phyloP scores from a whole-genome alignment of 2,888 invertebrate species.

The Drosophila multiciliata region DNA sequence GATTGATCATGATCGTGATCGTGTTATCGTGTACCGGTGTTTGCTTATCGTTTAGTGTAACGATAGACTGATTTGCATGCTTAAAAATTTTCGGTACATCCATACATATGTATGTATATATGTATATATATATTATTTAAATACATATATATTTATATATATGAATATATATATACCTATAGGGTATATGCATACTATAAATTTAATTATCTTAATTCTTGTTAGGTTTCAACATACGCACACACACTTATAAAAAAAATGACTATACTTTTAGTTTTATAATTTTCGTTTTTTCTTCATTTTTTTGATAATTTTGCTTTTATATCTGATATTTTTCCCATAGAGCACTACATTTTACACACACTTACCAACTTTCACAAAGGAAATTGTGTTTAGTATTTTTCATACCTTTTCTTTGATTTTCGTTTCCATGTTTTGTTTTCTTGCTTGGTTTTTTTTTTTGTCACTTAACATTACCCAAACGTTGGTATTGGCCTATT shows the following conservation, averaged over 20 bases:
- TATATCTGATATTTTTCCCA: slow-evolving; percentile 35
- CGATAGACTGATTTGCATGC: slow-evolving; percentile 24
- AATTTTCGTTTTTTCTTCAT: neutral
- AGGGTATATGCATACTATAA: slow-evolving; percentile 8
- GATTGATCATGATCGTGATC: slow-evolving; percentile 18
- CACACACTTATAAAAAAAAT: slow-evolving; percentile 41
- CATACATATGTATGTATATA: slow-evolving; percentile 15
- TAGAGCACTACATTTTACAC: slow-evolving; percentile 43
- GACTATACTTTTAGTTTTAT: slow-evolving; percentile 28
- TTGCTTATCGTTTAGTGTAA: slow-evolving; percentile 4
- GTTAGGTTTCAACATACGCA: slow-evolving; percentile 58
- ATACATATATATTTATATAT: slow-evolving; percentile 1
- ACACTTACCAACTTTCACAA: slow-evolving; percentile 40
- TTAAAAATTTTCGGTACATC: slow-evolving; percentile 21
- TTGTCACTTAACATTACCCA: slow-evolving; percentile 40
- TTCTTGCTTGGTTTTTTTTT: neutral
- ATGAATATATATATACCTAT: neutral
- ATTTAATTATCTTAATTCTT: slow-evolving; percentile 24
- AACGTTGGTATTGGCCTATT: slow-evolving; percentile 57
- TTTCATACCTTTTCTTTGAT: slow-evolving; percentile 14
- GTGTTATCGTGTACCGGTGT: slow-evolving; percentile 9
- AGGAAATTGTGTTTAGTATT: slow-evolving; percentile 44
- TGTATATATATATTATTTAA: slow-evolving; percentile 11
- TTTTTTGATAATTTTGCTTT: slow-evolving; percentile 37
- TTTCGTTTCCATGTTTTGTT: neutral